Evolutionary conservation across 2,797 vertebrate species (phyloP).

Genomic region (Erethizon dorsatum): DNA sequence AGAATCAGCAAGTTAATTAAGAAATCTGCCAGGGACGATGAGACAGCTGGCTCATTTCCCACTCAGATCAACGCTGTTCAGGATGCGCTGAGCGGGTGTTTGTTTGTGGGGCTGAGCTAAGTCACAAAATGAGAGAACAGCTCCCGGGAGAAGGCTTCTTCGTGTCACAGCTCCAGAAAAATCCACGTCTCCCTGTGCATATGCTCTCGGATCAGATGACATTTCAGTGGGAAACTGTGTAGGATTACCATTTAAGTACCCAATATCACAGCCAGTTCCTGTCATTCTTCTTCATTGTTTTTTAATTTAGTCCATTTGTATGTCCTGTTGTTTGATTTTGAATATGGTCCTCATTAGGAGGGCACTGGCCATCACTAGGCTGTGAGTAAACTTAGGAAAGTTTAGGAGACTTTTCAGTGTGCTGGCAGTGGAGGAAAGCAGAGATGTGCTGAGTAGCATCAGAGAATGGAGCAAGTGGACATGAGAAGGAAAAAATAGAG

Average conservation of each 20-base stretch:
- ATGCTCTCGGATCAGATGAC: background rate
- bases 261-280: background rate
- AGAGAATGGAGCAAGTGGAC: background rate
- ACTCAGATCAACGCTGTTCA: background rate
- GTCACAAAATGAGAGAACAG: background rate
- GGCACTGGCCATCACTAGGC: background rate
- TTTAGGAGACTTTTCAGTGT: background rate
- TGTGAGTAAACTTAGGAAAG: background rate
- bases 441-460: no score
- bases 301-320: background rate
- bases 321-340: background rate
- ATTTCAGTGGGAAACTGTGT: background rate
- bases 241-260: background rate
- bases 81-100: background rate
- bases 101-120: background rate
- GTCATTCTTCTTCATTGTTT: background rate
- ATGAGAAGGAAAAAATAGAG: background rate
- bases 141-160: background rate
- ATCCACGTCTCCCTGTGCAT: background rate
- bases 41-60: constrained; percentile 43
- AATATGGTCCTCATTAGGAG: background rate
- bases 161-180: constrained; percentile 24
- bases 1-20: constrained; percentile 50
- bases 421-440: background rate
- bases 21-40: background rate